These are phyloP conservation scores for Callocephalon fimbriatum DNA, from an alignment of 2,113 vertebrate genomes.

Conservation along the genomic window DNA sequence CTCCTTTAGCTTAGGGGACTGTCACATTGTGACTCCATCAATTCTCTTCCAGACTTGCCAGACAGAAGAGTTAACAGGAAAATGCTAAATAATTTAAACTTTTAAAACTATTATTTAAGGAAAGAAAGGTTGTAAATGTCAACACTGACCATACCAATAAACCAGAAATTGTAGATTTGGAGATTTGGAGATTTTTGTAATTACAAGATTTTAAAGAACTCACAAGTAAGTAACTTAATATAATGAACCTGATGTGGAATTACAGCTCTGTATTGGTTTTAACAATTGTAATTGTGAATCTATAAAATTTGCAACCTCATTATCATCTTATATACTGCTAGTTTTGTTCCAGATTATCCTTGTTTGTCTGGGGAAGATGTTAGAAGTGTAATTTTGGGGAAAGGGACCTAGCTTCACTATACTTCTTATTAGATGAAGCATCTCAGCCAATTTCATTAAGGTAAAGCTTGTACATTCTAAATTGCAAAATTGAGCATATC, in stretches of 20 bases:
- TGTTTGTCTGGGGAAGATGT: background rate
- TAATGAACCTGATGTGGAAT: background rate
- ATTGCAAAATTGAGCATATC: constrained; percentile 40
- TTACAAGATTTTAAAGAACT: background rate
- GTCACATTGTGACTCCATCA: constrained; percentile 5
- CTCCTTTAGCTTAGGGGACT: background rate
- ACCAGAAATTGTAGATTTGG: background rate
- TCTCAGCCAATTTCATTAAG: constrained; percentile 25
- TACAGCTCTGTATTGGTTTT: background rate
- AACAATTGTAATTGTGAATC: background rate
- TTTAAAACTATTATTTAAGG: background rate
- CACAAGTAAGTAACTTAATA: background rate
- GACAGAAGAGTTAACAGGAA: background rate
- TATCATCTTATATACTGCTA: background rate
- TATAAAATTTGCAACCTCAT: background rate
- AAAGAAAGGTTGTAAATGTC: background rate
- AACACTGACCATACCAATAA: background rate
- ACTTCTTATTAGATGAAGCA: background rate
- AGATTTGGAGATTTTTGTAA: background rate
- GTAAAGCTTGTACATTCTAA: background rate
- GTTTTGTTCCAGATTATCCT: background rate
- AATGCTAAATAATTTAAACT: background rate
- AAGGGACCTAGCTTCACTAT: background rate
- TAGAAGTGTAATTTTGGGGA: background rate
- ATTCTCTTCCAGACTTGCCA: background rate